These are phyloP conservation scores for Pomatostomus ruficeps DNA, from an alignment of 2,113 vertebrate species.

Conservation along the genomic window DNA sequence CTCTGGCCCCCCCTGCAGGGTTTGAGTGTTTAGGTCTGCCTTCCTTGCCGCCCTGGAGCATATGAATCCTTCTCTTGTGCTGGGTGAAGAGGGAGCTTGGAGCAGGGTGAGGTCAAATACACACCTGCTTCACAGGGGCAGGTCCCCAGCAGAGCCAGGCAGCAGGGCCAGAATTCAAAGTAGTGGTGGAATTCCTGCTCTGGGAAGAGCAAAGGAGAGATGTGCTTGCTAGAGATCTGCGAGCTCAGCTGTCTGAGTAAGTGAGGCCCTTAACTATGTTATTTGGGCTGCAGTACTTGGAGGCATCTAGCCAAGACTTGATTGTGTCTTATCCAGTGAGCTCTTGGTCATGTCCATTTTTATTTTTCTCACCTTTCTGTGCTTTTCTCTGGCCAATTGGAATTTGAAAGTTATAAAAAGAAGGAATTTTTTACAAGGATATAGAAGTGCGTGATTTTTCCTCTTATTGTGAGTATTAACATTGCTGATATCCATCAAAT, in stretches of 20 bases:
- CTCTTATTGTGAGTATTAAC: neutral
- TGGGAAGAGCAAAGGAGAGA: neutral
- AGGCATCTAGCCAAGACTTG: neutral
- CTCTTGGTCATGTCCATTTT: neutral
- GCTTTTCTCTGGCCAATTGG: neutral
- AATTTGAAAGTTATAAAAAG: neutral
- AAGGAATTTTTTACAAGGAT: neutral
- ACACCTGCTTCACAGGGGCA: accelerated
- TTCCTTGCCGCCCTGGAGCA: accelerated
- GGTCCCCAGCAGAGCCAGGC: neutral
- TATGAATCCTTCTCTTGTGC: neutral
- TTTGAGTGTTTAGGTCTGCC: neutral
- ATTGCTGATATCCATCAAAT: neutral
- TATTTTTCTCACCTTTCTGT: neutral
- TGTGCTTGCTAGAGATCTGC: neutral
- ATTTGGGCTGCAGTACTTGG: neutral
- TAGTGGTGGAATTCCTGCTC: neutral
- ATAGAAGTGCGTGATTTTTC: neutral
- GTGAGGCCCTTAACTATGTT: neutral
- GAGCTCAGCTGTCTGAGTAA: accelerated
- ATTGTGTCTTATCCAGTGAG: neutral
- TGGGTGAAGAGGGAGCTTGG: accelerated
- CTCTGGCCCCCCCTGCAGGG: neutral
- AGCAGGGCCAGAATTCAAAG: accelerated
- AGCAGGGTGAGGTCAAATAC: accelerated